Conservation (phyloP, 2,797 vertebrate species). For the Esox lucius region DNA sequence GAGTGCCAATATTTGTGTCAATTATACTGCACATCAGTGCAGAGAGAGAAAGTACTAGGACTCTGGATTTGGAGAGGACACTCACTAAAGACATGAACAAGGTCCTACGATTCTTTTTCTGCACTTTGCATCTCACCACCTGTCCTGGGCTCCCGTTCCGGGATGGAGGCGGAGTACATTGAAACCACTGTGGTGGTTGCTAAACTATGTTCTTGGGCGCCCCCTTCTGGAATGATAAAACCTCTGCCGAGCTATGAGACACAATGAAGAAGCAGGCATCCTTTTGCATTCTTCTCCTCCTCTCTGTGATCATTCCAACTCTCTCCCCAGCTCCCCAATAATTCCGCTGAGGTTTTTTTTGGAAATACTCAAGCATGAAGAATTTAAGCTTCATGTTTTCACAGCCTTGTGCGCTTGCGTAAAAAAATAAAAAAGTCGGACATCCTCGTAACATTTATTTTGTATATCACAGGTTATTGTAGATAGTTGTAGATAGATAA, state of each 20-base stretch:
- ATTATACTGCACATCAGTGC: not conserved
- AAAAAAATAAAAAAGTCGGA: not conserved
- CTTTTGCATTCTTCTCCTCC: not conserved
- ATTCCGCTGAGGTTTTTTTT: not conserved
- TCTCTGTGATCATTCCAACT: not conserved
- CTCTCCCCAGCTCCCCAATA: not conserved
- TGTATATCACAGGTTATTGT: too few species aligned
- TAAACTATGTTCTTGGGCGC: constrained; percentile 64
- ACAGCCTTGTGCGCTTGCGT: not conserved
- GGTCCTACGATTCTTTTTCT: not conserved
- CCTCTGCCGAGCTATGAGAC: not conserved
- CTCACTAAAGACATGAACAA: too few species aligned
- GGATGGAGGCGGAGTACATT: not conserved
- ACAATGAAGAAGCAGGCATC: not conserved
- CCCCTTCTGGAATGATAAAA: constrained; percentile 59
- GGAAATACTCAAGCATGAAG: not conserved
- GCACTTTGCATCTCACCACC: not conserved
- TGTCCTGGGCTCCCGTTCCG: not conserved
- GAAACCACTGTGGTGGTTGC: not conserved
- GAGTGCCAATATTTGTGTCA: not conserved
- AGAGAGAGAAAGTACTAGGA: not conserved
- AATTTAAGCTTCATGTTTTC: not conserved
- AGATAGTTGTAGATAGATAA: too few species aligned
- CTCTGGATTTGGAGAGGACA: not conserved
- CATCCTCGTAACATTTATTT: not conserved